Percentiles rank a stretch among this genome's conserved stretches.
Conservation (phyloP, 2,888 invertebrate species). For the Drosophila histrio region DNA sequence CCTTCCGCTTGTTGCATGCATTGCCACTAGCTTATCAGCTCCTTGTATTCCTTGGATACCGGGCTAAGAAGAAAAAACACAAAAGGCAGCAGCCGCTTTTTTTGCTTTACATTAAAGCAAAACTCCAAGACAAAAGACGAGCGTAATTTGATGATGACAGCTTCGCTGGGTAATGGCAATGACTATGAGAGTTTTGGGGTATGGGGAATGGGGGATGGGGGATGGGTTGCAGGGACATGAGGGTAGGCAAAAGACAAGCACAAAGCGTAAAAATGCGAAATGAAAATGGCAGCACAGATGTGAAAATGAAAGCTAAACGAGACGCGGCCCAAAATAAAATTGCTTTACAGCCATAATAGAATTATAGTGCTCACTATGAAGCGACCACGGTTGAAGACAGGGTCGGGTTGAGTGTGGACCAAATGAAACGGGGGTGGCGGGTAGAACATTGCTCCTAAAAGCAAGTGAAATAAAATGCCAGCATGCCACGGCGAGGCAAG, state of each 20-base stretch:
- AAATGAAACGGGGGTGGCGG: too few relatives aligned
- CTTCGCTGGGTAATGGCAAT: constrained; percentile 45
- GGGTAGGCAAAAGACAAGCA: constrained; percentile 9
- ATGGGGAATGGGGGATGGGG: background rate
- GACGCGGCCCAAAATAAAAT: constrained; percentile 59
- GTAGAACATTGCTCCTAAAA: constrained; percentile 22
- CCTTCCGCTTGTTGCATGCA: background rate
- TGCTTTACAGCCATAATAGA: constrained; percentile 73
- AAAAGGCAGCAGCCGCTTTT: constrained; percentile 30
- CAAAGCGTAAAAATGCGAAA: constrained; percentile 60
- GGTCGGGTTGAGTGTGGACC: constrained; percentile 2
- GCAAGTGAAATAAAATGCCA: constrained; percentile 59
- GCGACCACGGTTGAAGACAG: constrained; percentile 13
- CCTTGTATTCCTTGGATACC: background rate
- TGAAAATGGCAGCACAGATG: constrained; percentile 62
- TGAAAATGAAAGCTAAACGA: constrained; percentile 61
- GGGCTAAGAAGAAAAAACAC: background rate
- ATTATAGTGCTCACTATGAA: constrained; percentile 68
- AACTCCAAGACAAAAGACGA: constrained; percentile 59
- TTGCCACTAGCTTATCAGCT: background rate
- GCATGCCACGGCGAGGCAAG: constrained; percentile 43
- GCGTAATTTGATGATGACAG: constrained; percentile 77
- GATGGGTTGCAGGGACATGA: background rate
- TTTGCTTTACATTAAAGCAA: constrained; percentile 51
- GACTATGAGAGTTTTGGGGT: background rate